A percentile compares a stretch with the other conserved stretches of the same genome.
Conservation (phyloP, 1,140 invertebrate genomes). For the Ylistrum balloti region DNA sequence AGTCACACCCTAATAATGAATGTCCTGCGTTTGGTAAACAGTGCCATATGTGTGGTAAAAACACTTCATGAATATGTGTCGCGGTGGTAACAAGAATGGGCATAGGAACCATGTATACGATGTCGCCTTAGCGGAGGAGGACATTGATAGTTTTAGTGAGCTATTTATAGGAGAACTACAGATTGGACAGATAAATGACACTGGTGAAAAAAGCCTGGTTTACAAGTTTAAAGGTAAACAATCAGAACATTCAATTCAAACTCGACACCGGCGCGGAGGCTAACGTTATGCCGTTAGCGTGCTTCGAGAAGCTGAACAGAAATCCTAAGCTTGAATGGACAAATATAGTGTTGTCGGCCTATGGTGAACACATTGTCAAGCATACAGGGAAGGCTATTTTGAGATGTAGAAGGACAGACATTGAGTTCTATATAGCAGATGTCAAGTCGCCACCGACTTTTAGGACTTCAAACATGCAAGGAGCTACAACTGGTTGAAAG, state of each 20-base stretch:
- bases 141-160: no score
- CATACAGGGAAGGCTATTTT: neutral
- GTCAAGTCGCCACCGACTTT: neutral
- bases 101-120: no score
- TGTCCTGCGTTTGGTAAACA: neutral
- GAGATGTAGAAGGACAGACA: no score
- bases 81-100: no score
- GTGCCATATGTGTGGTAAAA: neutral
- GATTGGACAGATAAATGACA: neutral
- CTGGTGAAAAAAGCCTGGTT: neutral
- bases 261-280: slow-evolving; percentile 43
- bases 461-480: neutral
- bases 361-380: neutral
- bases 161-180: neutral
- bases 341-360: neutral
- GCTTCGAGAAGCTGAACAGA: neutral
- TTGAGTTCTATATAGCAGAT: neutral
- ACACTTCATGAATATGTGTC: neutral
- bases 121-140: no score
- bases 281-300: neutral
- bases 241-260: neutral
- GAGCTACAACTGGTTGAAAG: neutral
- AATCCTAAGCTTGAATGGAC: neutral
- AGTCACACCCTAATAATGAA: neutral
- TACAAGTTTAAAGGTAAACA: neutral